Percentiles rank a stretch among this genome's conserved stretches.
Conservation (phyloP, 1,140 invertebrate genomes). For the Pomacea maculata region DNA sequence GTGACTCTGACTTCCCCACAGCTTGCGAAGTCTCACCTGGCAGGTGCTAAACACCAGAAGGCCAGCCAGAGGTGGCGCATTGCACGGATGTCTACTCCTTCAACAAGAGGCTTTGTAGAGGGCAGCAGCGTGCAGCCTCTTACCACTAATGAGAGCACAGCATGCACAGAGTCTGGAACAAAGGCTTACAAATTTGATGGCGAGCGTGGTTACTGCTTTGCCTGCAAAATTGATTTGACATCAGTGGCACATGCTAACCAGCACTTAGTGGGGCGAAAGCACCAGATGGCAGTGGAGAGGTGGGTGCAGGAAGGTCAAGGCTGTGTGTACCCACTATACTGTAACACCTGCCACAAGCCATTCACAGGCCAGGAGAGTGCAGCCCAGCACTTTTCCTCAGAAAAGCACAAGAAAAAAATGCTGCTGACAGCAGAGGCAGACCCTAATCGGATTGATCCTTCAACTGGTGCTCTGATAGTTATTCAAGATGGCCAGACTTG, state of each 20-base stretch:
- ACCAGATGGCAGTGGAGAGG: constrained; percentile 29
- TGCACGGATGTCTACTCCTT: neutral
- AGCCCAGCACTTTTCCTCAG: constrained; percentile 45
- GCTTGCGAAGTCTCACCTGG: constrained; percentile 35
- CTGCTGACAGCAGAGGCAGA: neutral
- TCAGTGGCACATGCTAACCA: constrained; percentile 34
- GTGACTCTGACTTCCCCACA: constrained; percentile 39
- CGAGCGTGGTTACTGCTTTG: constrained; percentile 29
- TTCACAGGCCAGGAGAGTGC: constrained; percentile 50
- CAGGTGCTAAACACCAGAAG: constrained; percentile 37
- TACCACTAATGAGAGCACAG: neutral
- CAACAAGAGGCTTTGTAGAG: neutral
- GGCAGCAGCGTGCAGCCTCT: neutral
- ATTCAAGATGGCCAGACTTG: constrained; percentile 36
- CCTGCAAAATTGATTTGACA: constrained; percentile 39
- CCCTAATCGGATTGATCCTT: neutral
- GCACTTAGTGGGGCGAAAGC: constrained; percentile 40
- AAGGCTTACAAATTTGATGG: constrained; percentile 27
- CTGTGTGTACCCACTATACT: constrained; percentile 28
- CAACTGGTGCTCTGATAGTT: constrained; percentile 1
- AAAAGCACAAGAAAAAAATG: constrained; percentile 42
- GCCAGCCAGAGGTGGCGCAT: constrained; percentile 14
- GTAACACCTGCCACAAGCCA: constrained; percentile 44
- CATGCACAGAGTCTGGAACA: neutral
- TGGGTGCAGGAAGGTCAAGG: constrained; percentile 11